Conservation (phyloP, 2,113 vertebrate genomes). For the pig (Sus scrofa) region DNA sequence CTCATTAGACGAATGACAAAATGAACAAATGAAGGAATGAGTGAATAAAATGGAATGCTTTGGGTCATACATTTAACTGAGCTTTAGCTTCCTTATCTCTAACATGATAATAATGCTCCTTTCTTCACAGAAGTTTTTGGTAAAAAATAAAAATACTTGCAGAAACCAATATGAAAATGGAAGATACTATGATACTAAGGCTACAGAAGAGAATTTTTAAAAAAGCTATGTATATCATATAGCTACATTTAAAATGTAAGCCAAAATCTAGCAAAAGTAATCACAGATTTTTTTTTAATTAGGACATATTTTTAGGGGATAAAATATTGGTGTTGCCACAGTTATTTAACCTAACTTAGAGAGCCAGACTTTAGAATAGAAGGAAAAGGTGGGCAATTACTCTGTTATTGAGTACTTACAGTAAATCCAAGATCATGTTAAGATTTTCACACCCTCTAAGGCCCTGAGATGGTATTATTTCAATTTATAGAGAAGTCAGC, state of each 20-base stretch:
- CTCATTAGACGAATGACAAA: background rate
- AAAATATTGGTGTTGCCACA: background rate
- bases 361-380: background rate
- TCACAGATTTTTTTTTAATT: background rate
- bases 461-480: background rate
- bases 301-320: background rate
- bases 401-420: background rate
- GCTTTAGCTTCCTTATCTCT: background rate
- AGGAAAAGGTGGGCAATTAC: background rate
- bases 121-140: background rate
- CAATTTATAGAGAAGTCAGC: background rate
- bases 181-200: background rate
- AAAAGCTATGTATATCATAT: background rate
- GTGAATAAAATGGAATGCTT: background rate
- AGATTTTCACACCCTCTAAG: background rate
- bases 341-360: background rate
- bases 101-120: background rate
- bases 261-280: background rate
- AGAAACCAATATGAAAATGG: background rate
- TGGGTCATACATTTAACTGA: background rate
- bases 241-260: background rate
- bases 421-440: background rate
- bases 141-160: background rate
- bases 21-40: background rate
- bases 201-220: background rate